Percentiles rank a stretch among this genome's conserved stretches.
These are phyloP conservation scores for Diploscapter pachys DNA, from an alignment of 1,140 invertebrate species.

Conservation along the genomic window DNA sequence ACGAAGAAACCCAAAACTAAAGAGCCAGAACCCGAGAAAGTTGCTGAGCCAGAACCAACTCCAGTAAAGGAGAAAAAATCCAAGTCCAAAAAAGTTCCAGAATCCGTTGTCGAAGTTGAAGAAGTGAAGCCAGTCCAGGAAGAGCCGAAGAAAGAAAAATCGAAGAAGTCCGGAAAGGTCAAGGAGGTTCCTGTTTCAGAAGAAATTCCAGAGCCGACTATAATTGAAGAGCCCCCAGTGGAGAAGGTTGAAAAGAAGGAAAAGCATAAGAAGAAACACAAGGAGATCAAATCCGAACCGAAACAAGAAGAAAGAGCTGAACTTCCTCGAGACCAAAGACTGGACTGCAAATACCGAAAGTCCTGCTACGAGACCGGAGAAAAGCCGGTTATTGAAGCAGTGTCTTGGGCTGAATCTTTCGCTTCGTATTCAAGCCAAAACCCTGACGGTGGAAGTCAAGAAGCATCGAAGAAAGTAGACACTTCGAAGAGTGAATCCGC, in stretches of 20 bases:
- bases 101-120: background rate
- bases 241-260: no score
- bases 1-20: background rate
- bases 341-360: slow-evolving; percentile 44
- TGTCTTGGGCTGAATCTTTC: slow-evolving; percentile 24
- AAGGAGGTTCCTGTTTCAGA: no score
- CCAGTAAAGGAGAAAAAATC: background rate
- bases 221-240: no score
- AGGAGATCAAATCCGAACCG: no score
- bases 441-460: slow-evolving; percentile 2
- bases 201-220: no score
- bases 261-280: no score
- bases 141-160: no score
- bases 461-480: slow-evolving; percentile 30
- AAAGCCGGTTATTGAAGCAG: slow-evolving; percentile 24
- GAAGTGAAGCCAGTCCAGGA: no score
- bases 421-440: background rate
- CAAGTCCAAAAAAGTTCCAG: background rate
- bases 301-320: no score
- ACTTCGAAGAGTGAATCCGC: background rate
- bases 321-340: no score
- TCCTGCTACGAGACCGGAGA: slow-evolving; percentile 42
- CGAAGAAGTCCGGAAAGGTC: no score
- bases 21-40: background rate
- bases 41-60: background rate